A percentile compares a stretch with the other conserved stretches of the same genome.
phyloP scores from a whole-genome alignment of 2,113 vertebrate genomes.

The Aix galericulata region DNA sequence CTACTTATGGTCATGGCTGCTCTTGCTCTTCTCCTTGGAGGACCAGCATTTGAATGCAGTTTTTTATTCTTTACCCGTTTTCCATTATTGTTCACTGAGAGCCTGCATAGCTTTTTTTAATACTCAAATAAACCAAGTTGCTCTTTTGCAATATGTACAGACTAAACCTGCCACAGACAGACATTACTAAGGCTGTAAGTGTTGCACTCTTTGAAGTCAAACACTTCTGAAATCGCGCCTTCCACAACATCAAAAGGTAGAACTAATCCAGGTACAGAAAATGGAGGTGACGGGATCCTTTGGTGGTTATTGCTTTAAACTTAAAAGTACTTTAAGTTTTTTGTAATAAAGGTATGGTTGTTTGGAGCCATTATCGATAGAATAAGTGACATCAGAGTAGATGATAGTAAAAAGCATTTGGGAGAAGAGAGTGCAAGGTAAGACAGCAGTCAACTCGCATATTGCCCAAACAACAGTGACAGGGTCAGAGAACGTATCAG shows the following conservation, averaged over 20 bases:
- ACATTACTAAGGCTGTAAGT: background rate
- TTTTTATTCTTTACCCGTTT: background rate
- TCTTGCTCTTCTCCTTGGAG: background rate
- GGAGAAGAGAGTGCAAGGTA: background rate
- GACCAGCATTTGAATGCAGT: background rate
- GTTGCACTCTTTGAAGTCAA: background rate
- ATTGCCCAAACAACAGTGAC: background rate
- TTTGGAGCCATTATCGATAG: background rate
- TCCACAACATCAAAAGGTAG: background rate
- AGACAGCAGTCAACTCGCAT: background rate
- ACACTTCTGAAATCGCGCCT: constrained; percentile 11
- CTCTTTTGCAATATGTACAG: background rate
- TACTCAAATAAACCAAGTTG: background rate
- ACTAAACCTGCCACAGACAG: background rate
- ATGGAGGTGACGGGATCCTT: background rate
- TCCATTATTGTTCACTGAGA: background rate
- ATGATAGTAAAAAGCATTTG: background rate
- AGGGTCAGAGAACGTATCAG: background rate
- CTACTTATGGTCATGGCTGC: background rate
- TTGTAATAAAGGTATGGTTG: background rate
- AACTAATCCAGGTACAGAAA: background rate
- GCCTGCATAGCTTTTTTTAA: background rate
- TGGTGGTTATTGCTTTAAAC: background rate
- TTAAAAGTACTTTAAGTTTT: background rate
- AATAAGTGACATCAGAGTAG: background rate